Evolutionary conservation across 2,797 vertebrate species (phyloP), one percentile per base, ranked within the genome.

Genomic region (Phalanger gymnotis): DNA sequence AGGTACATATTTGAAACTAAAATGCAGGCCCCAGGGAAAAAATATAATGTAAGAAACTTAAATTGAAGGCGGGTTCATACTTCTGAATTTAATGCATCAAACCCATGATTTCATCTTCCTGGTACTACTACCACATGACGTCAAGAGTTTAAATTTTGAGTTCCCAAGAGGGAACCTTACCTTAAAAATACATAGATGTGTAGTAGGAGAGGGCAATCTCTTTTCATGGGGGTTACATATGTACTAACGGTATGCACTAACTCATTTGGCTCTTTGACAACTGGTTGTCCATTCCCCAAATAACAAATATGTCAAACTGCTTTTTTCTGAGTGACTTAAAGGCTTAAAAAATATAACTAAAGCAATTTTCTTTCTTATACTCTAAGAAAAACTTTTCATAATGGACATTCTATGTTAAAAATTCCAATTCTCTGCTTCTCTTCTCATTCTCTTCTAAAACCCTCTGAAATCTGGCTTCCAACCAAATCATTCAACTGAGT

Each of bases 1-100:
- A 0, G 92, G 61, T 47, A 54, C 54, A 66, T 90, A 91, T 93
- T 92, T 96, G 90, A 19, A 92, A 90, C 94, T 92, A 95, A 96
- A 95, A 95, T 92, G 73, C 90, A 97, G 58, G 40, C 57, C 13
- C 25, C 93, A 93, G 47, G 96, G 91, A 93, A 27, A 95, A 97
- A 92, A 87, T 57, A 73, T 92, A 91, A 61, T 92, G 31, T 61
- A 25, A 95, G 93, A 61, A 95, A 54, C 30, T 52, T 54, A 58
- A 96, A 94, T 94, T 93, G 92, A 94, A 61, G 31, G 34, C 5
- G 89, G 51, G 94, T 91, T 97, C 91, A 66, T 91, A 27, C n/a
- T 92, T 27, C 16, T 61, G 11, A 25, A 93, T 95, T 91, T 96
- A 4, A 94, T 90, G 92, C 81, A 92, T 95, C 11, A 94, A 95